These are phyloP conservation scores for Actinostola sp. DNA, from an alignment of 92 coral and sea anemone genomes.

Conservation along the genomic window DNA sequence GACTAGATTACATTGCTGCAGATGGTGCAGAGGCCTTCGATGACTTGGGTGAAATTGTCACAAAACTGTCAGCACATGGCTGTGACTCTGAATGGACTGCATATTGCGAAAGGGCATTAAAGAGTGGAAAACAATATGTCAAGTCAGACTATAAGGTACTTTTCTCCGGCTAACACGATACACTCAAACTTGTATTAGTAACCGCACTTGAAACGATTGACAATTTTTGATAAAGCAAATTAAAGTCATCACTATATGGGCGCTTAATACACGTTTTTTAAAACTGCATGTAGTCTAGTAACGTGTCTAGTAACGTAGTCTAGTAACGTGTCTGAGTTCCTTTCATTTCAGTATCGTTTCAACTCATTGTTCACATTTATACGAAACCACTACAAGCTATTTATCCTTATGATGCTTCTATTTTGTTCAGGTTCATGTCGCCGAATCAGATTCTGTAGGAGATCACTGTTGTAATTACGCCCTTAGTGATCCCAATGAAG, in stretches of 20 bases:
- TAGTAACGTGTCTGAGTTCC: too few relatives aligned
- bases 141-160: not conserved
- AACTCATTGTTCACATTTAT: too few relatives aligned
- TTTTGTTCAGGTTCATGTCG: slow-evolving; percentile 41
- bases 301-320: not conserved
- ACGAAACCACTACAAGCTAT: too few relatives aligned
- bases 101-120: not conserved
- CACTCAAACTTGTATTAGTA: too few relatives aligned
- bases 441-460: slow-evolving; percentile 19
- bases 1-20: slow-evolving; percentile 3
- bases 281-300: too few relatives aligned
- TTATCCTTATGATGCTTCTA: not conserved
- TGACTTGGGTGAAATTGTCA: slow-evolving; percentile 11
- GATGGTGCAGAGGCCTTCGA: slow-evolving; percentile 10
- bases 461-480: slow-evolving; percentile 55
- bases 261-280: too few relatives aligned
- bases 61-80: not conserved
- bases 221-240: too few relatives aligned
- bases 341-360: too few relatives aligned
- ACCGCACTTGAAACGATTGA: too few relatives aligned
- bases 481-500: slow-evolving; percentile 50
- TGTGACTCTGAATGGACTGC: not conserved
- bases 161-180: not conserved
- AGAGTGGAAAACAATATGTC: not conserved
- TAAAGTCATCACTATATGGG: too few relatives aligned